A percentile compares a stretch with the other conserved stretches of the same genome.
Evolutionary conservation across 2,797 vertebrate species (phyloP).

Genomic region (Argya squamiceps): DNA sequence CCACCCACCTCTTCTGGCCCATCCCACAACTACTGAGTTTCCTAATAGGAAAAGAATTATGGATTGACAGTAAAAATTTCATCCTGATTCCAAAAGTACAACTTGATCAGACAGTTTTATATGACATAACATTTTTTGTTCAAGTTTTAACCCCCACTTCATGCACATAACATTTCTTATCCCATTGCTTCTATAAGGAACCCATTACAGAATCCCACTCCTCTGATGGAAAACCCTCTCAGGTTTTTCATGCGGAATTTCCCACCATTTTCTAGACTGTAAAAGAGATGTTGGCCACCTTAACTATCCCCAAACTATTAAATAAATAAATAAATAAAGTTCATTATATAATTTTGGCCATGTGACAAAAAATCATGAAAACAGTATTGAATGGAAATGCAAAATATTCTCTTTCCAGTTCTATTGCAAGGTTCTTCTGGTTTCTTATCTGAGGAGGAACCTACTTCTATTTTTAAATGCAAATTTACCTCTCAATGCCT

Average conservation of each 20-base stretch:
- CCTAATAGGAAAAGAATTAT: background rate
- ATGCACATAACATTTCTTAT: background rate
- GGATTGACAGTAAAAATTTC: background rate
- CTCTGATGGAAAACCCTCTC: background rate
- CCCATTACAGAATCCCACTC: background rate
- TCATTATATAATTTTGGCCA: background rate
- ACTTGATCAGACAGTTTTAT: background rate
- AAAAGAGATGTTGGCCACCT: background rate
- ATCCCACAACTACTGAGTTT: background rate
- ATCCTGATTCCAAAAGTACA: background rate
- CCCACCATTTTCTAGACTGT: background rate
- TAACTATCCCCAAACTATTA: background rate
- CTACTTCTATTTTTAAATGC: background rate
- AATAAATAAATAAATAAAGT: background rate
- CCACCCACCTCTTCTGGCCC: background rate
- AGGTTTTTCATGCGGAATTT: background rate
- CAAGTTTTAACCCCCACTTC: background rate
- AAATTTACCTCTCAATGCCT: background rate
- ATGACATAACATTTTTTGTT: background rate
- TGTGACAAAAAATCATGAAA: background rate
- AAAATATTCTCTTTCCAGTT: background rate
- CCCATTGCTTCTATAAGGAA: rapidly evolving
- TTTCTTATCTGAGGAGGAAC: background rate
- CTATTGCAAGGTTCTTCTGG: background rate
- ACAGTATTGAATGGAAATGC: background rate